Evolutionary conservation across 23 tunicate genomes (phyloP).

Genomic region (Trididemnum clinides): DNA sequence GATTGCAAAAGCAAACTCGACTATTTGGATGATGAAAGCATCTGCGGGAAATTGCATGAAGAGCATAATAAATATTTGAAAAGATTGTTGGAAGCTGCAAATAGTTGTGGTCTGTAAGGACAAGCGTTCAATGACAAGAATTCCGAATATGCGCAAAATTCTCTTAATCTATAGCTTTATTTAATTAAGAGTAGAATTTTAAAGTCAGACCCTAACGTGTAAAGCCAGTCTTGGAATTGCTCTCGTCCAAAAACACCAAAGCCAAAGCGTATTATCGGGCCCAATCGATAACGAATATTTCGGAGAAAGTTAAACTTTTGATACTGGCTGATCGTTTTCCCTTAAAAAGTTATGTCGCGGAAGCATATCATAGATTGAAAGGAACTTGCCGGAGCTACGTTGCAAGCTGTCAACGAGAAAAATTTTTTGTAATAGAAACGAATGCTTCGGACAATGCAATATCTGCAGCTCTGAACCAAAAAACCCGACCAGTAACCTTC

Average conservation of each 20-base stretch:
- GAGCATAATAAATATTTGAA: slow-evolving; percentile 28
- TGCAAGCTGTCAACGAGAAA: too few species aligned
- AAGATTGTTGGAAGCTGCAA: neutral
- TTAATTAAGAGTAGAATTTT: neutral
- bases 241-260: neutral
- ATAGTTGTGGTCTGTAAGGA: slow-evolving; percentile 3
- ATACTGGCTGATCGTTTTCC: neutral
- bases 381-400: too few species aligned
- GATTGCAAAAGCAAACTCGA: slow-evolving; percentile 25
- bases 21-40: slow-evolving; percentile 6
- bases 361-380: too few species aligned
- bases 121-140: neutral
- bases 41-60: neutral
- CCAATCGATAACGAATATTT: slow-evolving; percentile 16
- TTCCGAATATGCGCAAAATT: neutral
- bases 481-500: slow-evolving; percentile 31
- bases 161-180: slow-evolving; percentile 18
- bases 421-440: slow-evolving; percentile 8
- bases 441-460: slow-evolving; percentile 35
- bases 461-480: slow-evolving; percentile 24
- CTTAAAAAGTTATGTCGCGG: neutral
- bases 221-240: neutral
- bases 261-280: slow-evolving; percentile 8
- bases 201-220: slow-evolving; percentile 30
- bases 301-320: slow-evolving; percentile 9